phyloP scores from a whole-genome alignment of 2,888 invertebrate species.

The Synanthedon formicaeformis region DNA sequence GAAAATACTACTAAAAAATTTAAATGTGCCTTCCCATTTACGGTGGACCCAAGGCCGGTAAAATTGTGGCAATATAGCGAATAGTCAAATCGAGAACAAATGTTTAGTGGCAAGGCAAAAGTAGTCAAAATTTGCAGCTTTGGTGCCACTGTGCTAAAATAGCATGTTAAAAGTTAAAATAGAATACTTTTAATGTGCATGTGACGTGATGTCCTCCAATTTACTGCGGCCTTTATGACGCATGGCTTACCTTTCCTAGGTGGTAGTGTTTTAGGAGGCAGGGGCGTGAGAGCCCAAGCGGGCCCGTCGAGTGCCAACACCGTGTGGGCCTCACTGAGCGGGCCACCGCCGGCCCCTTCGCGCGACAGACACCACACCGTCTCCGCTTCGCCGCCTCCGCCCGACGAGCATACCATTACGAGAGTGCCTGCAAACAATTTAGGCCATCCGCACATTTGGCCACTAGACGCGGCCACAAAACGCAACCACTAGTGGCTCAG shows the following conservation, averaged over 20 bases:
- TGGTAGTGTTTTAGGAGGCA: conserved; percentile 30
- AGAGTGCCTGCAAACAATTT: conserved; percentile 55
- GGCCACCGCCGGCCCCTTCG: conserved; percentile 78
- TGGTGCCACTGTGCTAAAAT: neutral
- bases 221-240: neutral
- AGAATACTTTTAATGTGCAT: neutral
- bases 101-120: too few species aligned
- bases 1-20: neutral
- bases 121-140: too few species aligned
- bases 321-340: conserved; percentile 80
- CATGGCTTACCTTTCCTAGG: conserved; percentile 51
- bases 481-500: too few species aligned
- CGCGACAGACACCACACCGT: conserved; percentile 69
- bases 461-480: too few species aligned
- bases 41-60: too few species aligned
- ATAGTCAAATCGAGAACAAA: too few species aligned
- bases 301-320: conserved; percentile 86
- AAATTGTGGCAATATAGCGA: too few species aligned
- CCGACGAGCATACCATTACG: conserved; percentile 62
- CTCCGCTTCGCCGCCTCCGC: conserved; percentile 58
- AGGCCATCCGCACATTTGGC: too few species aligned
- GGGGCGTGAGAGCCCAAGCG: conserved; percentile 81
- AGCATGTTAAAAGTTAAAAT: conserved; percentile 33
- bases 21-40: neutral
- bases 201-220: conserved; percentile 20